Evolutionary conservation across 2,113 vertebrate species (phyloP).

Genomic region (Osmerus eperlanus): DNA sequence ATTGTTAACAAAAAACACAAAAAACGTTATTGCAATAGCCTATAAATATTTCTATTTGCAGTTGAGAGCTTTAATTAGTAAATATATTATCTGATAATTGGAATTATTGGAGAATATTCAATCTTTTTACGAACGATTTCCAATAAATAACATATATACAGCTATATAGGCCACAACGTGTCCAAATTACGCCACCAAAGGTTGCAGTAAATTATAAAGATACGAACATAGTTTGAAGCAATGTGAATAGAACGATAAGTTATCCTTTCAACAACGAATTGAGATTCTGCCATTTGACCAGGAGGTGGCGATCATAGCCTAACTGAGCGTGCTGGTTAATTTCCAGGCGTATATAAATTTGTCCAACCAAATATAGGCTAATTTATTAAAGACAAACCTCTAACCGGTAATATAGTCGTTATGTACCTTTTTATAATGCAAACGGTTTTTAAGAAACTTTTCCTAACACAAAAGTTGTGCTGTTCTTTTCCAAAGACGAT

Average conservation of each 20-base stretch:
- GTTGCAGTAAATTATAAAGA: too few relatives aligned
- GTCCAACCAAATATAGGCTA: too few relatives aligned
- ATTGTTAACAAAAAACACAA: too few relatives aligned
- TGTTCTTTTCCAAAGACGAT: too few relatives aligned
- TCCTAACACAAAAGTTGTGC: neutral
- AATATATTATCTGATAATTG: neutral
- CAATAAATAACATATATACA: neutral
- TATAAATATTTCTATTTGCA: too few relatives aligned
- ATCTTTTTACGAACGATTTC: neutral
- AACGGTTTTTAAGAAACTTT: neutral
- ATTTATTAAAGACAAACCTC: neutral
- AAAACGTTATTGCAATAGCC: too few relatives aligned
- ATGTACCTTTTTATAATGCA: neutral
- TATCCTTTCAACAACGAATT: neutral
- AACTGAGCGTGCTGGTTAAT: neutral
- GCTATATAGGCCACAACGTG: too few relatives aligned
- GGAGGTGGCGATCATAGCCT: constrained; percentile 53
- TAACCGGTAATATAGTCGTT: neutral
- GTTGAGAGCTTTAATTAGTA: too few relatives aligned
- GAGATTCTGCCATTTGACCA: constrained; percentile 32
- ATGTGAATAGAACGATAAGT: too few relatives aligned
- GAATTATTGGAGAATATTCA: neutral
- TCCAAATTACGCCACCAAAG: too few relatives aligned
- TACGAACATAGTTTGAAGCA: too few relatives aligned
- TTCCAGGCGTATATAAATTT: too few relatives aligned